phyloP scores from a whole-genome alignment of 2,113 vertebrate genomes.

The human (Homo sapiens) region GRCh38 chr21:39411001-39411500 shows the following conservation, averaged over 20 bases:
- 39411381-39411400: not conserved
- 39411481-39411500: not conserved
- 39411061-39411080: not conserved
- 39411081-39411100: not conserved
- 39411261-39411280: accelerated
- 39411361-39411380: not conserved
- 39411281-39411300: not conserved
- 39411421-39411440: not conserved
- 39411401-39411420: not conserved
- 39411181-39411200: not conserved
- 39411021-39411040: not conserved
- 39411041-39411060: accelerated
- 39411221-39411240: not conserved
- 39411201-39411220: not conserved
- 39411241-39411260: not conserved
- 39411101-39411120: not conserved
- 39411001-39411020: not conserved
- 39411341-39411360: not conserved
- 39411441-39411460: not conserved
- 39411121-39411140: accelerated
- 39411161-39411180: not conserved
- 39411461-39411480: not conserved
- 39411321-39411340: not conserved
- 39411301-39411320: not conserved
- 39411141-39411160: accelerated